Base-by-base conservation (phyloP, 2,113 vertebrate genomes). In the Ctenomys sociabilis region DNA sequence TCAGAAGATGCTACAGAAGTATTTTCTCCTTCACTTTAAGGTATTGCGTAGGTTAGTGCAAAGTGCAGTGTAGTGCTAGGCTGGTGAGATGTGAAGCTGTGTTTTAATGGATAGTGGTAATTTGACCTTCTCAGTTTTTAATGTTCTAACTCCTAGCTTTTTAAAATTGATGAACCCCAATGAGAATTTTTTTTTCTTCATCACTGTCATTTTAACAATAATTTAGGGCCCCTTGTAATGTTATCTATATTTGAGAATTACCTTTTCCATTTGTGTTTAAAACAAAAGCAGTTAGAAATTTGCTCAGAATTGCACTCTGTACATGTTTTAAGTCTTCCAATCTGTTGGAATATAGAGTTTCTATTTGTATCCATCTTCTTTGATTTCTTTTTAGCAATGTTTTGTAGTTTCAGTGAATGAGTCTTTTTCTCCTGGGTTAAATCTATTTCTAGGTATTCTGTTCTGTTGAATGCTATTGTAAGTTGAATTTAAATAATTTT, bases 101-200 rank as follows among this genome's bases (percentile, higher is more conserved):
- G 28, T 37, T 83, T 91, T 72, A 78, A 43, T 57, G 68, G 28
- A 1, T 19, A 70, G 3, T 92, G 8, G 40, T 88, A 43, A n/a
- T 37, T 0, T 70, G 43, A 78, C 43, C n/a, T 45, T 61, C 32
- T 43, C 81, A 35, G 32, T 14, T 78, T 89, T 12, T 80, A 80
- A 72, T 70, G 28, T 16, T 52, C 75, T 61, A 28, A 45, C 77
- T 88, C 30, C 8, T 78, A 13, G 14, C 22, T 68, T 73, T 72
- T 70, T 96, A 75, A n/a, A 52, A 85, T 80, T 88, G 92, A 49
- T 89, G 78, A 45, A 64, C 61, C 16, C 12, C 16, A 89, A 54
- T 92, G 30, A 89, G 70, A 66, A 59, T 30, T 80, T 93, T 61
- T 73, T 72, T 11, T 88, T 35, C 10, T 77, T 92, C 70, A 91